A percentile compares a stretch with the other conserved stretches of the same genome.
Conservation (phyloP, 2,888 invertebrate species). For the Dinocampus coccinellae region DNA sequence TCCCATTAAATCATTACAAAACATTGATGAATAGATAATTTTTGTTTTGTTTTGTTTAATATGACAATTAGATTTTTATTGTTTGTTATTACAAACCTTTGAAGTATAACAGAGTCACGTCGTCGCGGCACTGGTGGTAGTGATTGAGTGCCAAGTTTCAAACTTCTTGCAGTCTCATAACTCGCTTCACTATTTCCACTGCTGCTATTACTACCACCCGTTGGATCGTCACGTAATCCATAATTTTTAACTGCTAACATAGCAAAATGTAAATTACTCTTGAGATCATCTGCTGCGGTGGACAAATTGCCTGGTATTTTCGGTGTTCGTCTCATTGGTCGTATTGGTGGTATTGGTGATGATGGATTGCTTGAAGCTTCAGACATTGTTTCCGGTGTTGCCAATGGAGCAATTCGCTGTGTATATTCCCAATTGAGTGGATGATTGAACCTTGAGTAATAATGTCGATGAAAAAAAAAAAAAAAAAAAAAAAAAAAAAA, state of each 20-base stretch:
- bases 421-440: constrained; percentile 59
- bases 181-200: constrained; percentile 59
- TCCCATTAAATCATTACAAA: no score
- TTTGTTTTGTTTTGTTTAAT: no score
- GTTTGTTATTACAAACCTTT: constrained; percentile 51
- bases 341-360: constrained; percentile 74
- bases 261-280: constrained; percentile 69
- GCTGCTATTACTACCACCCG: constrained; percentile 63
- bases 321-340: constrained; percentile 76
- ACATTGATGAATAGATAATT: no score
- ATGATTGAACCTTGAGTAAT: constrained; percentile 46
- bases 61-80: no score
- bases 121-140: constrained; percentile 66
- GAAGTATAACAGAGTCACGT: constrained; percentile 58
- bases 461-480: neutral
- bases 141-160: constrained; percentile 57
- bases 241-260: constrained; percentile 67
- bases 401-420: constrained; percentile 78
- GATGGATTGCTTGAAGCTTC: constrained; percentile 85
- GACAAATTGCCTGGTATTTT: constrained; percentile 77
- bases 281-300: constrained; percentile 77
- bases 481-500: neutral
- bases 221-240: constrained; percentile 56
- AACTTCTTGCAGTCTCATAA: constrained; percentile 61
- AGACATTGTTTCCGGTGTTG: constrained; percentile 86